These are phyloP conservation scores for Eupithecia pulchellata DNA, from an alignment of 2,888 invertebrate species.

Conservation along the genomic window DNA sequence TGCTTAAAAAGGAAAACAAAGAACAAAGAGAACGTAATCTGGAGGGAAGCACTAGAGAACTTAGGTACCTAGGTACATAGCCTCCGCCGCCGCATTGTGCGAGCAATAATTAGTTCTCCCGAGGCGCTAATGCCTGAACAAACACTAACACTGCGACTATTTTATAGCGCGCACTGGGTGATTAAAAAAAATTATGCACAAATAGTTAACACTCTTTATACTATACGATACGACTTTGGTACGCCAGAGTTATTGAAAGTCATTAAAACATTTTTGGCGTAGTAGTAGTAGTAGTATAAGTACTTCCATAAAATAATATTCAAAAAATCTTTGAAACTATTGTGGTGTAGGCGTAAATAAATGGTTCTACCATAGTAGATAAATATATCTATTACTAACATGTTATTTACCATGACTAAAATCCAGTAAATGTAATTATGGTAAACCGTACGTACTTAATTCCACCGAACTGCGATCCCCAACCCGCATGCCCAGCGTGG, in stretches of 20 bases:
- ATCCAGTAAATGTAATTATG: too few relatives aligned
- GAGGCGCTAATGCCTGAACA: slow-evolving; percentile 12
- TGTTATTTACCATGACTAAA: too few relatives aligned
- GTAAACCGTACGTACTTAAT: too few relatives aligned
- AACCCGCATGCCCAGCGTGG: too few relatives aligned
- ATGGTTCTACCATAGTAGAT: neutral
- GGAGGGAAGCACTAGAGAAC: neutral
- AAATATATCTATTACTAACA: neutral
- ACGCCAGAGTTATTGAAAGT: neutral
- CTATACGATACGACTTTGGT: slow-evolving; percentile 15
- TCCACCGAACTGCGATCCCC: too few relatives aligned
- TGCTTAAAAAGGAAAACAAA: neutral
- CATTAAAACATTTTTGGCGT: too few relatives aligned
- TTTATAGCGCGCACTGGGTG: slow-evolving; percentile 3
- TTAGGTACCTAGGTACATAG: too few relatives aligned
- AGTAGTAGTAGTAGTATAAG: too few relatives aligned
- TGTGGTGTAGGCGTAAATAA: neutral
- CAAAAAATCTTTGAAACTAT: neutral
- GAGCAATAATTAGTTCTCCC: slow-evolving; percentile 22
- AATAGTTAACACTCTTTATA: neutral
- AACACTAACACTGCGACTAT: slow-evolving; percentile 14
- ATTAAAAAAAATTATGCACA: slow-evolving; percentile 26
- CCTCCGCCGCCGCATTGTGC: slow-evolving; percentile 13
- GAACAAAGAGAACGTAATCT: slow-evolving; percentile 1
- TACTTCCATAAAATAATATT: too few relatives aligned